phyloP scores from a whole-genome alignment of 1,140 invertebrate genomes.

The Elysia chlorotica region DNA sequence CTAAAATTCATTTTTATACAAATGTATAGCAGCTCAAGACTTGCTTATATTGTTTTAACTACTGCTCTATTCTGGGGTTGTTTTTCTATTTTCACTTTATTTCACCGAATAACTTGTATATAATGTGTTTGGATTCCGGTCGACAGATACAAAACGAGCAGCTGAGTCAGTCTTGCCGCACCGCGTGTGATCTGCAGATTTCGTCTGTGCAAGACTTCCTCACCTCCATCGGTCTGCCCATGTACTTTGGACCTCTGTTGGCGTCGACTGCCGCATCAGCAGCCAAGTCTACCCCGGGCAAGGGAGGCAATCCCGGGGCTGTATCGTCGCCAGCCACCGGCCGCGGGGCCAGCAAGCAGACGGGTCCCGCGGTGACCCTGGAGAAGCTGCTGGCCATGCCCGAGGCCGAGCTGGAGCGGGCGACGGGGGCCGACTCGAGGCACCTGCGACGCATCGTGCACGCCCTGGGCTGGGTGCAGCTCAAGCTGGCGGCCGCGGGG shows the following conservation, averaged over 20 bases:
- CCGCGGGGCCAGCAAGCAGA: too few species aligned
- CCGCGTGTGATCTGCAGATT: constrained; percentile 57
- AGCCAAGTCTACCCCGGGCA: too few species aligned
- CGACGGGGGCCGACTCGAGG: constrained; percentile 41
- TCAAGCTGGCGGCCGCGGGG: constrained; percentile 40
- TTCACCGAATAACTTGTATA: too few species aligned
- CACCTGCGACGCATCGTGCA: constrained; percentile 48
- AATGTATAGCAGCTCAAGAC: too few species aligned
- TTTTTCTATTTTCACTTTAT: too few species aligned
- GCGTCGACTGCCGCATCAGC: too few species aligned
- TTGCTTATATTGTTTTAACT: too few species aligned
- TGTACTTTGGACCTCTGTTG: constrained; percentile 57
- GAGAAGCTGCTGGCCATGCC: constrained; percentile 39
- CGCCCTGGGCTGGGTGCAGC: constrained; percentile 53
- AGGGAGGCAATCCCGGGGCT: too few species aligned
- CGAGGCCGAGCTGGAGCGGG: constrained; percentile 39
- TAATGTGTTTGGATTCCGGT: too few species aligned
- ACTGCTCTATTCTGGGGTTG: too few species aligned
- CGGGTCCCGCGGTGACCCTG: constrained; percentile 32
- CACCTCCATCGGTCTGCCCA: constrained; percentile 62
- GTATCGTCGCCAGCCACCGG: too few species aligned
- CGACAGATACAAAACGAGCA: constrained; percentile 60
- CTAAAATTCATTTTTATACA: too few species aligned
- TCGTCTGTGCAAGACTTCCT: constrained; percentile 58
- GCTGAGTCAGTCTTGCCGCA: constrained; percentile 52